Evolutionary conservation across 2,113 vertebrate genomes (phyloP).

Genomic region (Triplophysa rosa): DNA sequence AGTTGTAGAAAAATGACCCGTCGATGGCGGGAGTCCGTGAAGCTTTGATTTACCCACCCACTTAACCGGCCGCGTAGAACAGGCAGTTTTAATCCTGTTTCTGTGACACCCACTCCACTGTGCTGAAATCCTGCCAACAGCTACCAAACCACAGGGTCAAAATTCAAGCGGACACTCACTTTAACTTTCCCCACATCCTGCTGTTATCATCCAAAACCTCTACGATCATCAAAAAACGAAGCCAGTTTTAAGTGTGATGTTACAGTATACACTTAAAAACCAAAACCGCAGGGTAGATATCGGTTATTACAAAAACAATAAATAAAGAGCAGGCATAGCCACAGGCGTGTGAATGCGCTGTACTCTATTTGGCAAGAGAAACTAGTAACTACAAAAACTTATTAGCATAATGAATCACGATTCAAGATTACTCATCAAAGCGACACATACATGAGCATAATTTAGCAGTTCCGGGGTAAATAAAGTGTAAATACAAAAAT

Average conservation of each 20-base stretch:
- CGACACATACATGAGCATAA: neutral
- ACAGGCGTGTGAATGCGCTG: neutral
- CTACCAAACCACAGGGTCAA: constrained; percentile 26
- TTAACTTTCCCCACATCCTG: neutral
- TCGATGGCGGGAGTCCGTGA: constrained; percentile 40
- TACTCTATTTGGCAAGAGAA: neutral
- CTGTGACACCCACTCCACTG: constrained; percentile 37
- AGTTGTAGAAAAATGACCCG: constrained; percentile 52
- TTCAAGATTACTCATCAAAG: constrained; percentile 20
- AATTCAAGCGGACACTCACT: neutral
- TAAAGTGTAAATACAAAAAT: neutral
- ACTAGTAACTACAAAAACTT: constrained; percentile 10
- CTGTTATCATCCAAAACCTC: neutral
- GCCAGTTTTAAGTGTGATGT: neutral
- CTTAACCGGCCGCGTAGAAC: constrained; percentile 56
- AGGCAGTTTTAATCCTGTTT: constrained; percentile 51
- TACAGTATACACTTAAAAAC: neutral
- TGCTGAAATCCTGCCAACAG: constrained; percentile 44
- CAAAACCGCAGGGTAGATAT: neutral
- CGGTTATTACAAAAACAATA: constrained; percentile 16
- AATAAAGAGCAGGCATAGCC: constrained; percentile 9
- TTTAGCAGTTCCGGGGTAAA: neutral
- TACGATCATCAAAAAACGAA: constrained; percentile 12
- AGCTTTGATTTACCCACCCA: constrained; percentile 51
- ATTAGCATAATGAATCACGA: constrained; percentile 25